phyloP scores from a whole-genome alignment of 37 sponge, comb jelly and placozoan species.

The Oopsacas minuta region DNA sequence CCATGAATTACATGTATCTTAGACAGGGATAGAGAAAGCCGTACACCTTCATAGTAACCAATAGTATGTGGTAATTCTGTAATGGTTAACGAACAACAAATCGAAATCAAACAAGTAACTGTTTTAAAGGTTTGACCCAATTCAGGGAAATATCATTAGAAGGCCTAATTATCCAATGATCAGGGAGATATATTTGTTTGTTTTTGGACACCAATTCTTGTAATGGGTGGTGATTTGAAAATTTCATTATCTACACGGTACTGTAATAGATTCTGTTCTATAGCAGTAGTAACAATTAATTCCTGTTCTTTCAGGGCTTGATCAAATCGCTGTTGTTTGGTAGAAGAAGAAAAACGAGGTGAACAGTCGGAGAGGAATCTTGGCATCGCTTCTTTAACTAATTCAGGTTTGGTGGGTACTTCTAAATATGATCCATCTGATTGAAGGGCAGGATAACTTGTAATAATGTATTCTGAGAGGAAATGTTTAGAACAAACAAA shows the following conservation, averaged over 20 bases:
- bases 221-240: neutral
- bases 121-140: neutral
- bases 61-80: neutral
- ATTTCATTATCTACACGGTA: neutral
- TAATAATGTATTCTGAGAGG: neutral
- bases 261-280: neutral
- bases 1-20: neutral
- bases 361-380: neutral
- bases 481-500: neutral
- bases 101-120: neutral
- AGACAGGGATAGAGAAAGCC: neutral
- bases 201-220: neutral
- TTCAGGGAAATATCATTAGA: conserved; percentile 1
- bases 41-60: conserved; percentile 4
- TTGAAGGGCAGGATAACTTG: neutral
- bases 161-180: conserved; percentile 16
- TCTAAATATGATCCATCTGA: conserved; percentile 16
- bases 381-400: neutral
- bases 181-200: neutral
- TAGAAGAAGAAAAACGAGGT: neutral
- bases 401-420: neutral
- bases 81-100: conserved; percentile 4
- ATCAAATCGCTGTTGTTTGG: neutral
- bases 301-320: neutral
- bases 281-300: conserved; percentile 6